Base-by-base conservation (phyloP, 1,140 invertebrate species). In the Epicauta chinensis region DNA sequence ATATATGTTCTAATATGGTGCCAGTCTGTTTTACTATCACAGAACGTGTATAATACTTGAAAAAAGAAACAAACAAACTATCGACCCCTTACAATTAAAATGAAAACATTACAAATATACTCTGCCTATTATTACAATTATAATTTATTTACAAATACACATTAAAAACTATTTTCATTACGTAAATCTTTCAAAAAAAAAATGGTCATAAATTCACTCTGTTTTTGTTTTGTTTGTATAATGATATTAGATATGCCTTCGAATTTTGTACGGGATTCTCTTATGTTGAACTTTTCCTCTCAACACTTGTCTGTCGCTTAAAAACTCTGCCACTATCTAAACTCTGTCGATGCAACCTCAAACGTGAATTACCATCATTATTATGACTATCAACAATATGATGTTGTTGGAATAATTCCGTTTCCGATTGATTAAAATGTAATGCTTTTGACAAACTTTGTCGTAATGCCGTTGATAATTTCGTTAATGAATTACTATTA, bases 251-350 rank as follows among this genome's bases (percentile, higher is more conserved):
- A 10, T 23, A 16, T 10, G 14, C 6, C n/a, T n/a, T n/a, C n/a
- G n/a, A 10, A 11, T 43, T 14, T 29, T 31, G 12, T 43, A 43
- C 17, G 11, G 29, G 29, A 11, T 29, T 23, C 5, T 1, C 4
- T 58, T 53, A 66, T 10, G 61, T 65, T n/a, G 64, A 68, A 60
- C 58, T 63, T 47, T 68, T 65, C 32, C 63, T 58, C 36, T 61
- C 64, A 10, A 58, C 29, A 39, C 56, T 63, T 16, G 45, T 39
- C 37, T 62, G 56, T 37, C 53, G 56, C 1, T 62, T 37, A 23
- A 61, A 36, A 1, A 46, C 37, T n/a, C 40, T 57, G 7, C 55
- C 58, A 17, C 51, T 51, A 54, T 61, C 66, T 31, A 66, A 49
- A 56, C 64, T 66, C 13, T 62, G 64, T 30, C 59, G 54, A 35